Percentiles rank a stretch among this genome's conserved stretches.
Conservation (phyloP, 2,113 vertebrate species). For the Pseudolaguvia tuberculata region DNA sequence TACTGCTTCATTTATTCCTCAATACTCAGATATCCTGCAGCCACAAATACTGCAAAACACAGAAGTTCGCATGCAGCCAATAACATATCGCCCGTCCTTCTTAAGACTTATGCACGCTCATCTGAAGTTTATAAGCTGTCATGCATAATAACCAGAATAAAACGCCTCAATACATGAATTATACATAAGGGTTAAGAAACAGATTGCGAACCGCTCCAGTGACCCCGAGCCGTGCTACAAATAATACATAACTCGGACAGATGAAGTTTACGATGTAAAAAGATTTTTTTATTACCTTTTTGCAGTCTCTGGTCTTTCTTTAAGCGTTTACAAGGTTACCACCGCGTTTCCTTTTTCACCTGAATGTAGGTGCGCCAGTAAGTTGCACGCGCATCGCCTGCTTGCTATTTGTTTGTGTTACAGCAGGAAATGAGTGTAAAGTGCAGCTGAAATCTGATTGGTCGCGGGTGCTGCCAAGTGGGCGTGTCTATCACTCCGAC, state of each 20-base stretch:
- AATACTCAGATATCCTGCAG: neutral
- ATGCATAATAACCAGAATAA: neutral
- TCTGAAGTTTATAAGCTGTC: neutral
- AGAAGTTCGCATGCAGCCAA: neutral
- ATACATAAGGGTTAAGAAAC: constrained; percentile 4
- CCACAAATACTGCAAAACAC: constrained; percentile 10
- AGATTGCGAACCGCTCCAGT: neutral
- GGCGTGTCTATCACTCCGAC: constrained; percentile 56
- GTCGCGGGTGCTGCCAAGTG: constrained; percentile 45
- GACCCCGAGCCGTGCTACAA: neutral
- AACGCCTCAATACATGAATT: neutral
- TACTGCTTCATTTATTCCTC: neutral
- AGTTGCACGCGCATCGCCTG: neutral
- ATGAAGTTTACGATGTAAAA: neutral
- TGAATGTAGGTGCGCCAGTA: neutral
- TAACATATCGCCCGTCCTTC: neutral
- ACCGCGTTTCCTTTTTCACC: neutral
- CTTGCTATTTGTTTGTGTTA: neutral
- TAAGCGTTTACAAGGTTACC: neutral
- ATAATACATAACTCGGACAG: neutral
- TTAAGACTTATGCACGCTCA: neutral
- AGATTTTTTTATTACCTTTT: neutral
- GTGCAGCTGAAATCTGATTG: constrained; percentile 59
- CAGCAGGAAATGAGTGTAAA: constrained; percentile 46
- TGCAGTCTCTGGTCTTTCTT: neutral